These are phyloP conservation scores for Thaumetopoea pityocampa DNA, from an alignment of 1,140 invertebrate genomes.

Conservation along the genomic window DNA sequence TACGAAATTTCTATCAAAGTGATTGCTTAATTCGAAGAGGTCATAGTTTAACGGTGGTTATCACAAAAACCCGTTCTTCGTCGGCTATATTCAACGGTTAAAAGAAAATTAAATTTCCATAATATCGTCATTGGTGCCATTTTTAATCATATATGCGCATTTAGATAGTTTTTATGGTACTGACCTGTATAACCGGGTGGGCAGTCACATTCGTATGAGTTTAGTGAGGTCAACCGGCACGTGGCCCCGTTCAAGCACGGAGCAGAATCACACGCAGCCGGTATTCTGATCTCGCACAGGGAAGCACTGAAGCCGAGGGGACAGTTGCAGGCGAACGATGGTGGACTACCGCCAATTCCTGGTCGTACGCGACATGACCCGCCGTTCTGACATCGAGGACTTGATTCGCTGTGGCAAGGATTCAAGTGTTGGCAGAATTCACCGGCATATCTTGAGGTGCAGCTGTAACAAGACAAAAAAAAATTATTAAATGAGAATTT, in stretches of 20 bases:
- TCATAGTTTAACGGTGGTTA: too few relatives aligned
- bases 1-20: too few relatives aligned
- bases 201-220: constrained; percentile 89
- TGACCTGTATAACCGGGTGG: constrained; percentile 90
- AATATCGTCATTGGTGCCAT: too few relatives aligned
- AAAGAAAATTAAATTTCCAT: too few relatives aligned
- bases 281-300: constrained; percentile 93
- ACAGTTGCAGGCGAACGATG: constrained; percentile 90
- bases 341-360: constrained; percentile 79
- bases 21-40: too few relatives aligned
- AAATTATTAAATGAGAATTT: constrained; percentile 8
- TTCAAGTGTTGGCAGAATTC: constrained; percentile 96
- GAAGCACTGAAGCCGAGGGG: constrained; percentile 94
- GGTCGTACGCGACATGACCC: constrained; percentile 90
- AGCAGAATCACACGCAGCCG: constrained; percentile 91
- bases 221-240: constrained; percentile 85
- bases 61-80: too few relatives aligned
- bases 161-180: too few relatives aligned
- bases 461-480: constrained; percentile 85
- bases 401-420: constrained; percentile 91
- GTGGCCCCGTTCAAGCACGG: constrained; percentile 92
- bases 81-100: too few relatives aligned
- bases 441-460: constrained; percentile 92
- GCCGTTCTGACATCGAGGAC: constrained; percentile 91
- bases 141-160: too few relatives aligned